Evolutionary conservation across 2,888 invertebrate genomes (phyloP), one percentile per base, ranked within the genome.

Genomic region (Heliconius aoede): DNA sequence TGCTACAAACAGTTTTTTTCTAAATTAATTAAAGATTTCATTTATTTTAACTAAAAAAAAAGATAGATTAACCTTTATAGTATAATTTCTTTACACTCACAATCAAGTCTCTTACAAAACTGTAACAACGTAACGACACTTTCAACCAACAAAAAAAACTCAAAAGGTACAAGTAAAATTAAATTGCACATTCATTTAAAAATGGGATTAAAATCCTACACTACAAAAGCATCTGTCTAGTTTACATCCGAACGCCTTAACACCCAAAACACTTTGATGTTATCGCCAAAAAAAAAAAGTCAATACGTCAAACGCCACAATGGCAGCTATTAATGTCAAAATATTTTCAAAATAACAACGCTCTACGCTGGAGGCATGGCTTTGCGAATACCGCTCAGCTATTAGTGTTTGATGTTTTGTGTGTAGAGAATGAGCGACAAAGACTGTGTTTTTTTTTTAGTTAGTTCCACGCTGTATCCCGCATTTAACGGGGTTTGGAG

Each of bases 291-390:
- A 46, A 67, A 55, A 46, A 55, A 26, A 60, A 26, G 76, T 86
- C 89, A 87, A 90, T 90, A 90, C 87, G 89, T 85, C 83, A 84
- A 82, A 84, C 83, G 83, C 91, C 91, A 88, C 91, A 92, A 92
- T 89, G 86, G 84, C 85, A 83, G 86, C 91, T 86, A 92, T 94
- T 93, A 93, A 92, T 86, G 93, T 94, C 93, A 93, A 93, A 94
- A 94, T 93, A 93, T 94, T 94, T 94, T 92, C 90, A 91, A 93
- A 93, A 93, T 89, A 88, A 87, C 90, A 87, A 87, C 88, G 86
- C 86, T 85, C 86, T 87, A 86, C 90, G 88, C 89, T 86, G 83
- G 89, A 87, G 89, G 89, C 85, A 81, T 81, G 76, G 83, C 90
- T 92, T 92, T 91, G 89, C 86, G 80, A 82, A 84, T 79, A 86